These are phyloP conservation scores for Cheirogaleus major DNA, from an alignment of 2,797 vertebrate genomes.

Conservation along the genomic window DNA sequence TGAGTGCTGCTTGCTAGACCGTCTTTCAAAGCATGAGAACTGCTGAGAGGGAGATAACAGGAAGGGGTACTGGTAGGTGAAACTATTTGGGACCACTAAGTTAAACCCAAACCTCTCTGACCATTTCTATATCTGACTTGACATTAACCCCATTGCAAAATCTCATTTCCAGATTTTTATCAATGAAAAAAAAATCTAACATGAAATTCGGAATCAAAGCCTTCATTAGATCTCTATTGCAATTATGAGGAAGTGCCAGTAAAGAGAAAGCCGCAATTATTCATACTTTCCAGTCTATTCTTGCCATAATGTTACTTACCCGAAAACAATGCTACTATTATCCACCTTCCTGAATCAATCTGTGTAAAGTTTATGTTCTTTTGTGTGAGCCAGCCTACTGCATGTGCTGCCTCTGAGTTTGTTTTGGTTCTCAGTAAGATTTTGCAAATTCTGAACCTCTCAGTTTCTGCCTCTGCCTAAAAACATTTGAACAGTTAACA, in stretches of 20 bases:
- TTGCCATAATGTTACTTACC: not conserved
- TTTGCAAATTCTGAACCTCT: not conserved
- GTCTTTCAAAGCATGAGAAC: not conserved
- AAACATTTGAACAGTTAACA: not conserved
- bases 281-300: not conserved
- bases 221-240: not conserved
- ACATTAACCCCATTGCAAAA: not conserved
- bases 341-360: not conserved
- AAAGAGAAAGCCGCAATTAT: not conserved
- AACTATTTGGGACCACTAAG: too few relatives aligned
- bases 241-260: not conserved
- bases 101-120: not conserved
- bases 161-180: not conserved
- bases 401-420: not conserved
- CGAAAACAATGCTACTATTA: not conserved
- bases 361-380: rapidly evolving
- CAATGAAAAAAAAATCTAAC: not conserved
- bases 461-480: not conserved
- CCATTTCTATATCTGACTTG: rapidly evolving
- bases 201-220: not conserved
- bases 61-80: too few relatives aligned
- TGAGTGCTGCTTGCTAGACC: not conserved
- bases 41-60: not conserved
- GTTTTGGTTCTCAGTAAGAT: not conserved
- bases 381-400: rapidly evolving